These are phyloP conservation scores for Syrphus vitripennis DNA, from an alignment of 2,888 invertebrate genomes.

Conservation along the genomic window DNA sequence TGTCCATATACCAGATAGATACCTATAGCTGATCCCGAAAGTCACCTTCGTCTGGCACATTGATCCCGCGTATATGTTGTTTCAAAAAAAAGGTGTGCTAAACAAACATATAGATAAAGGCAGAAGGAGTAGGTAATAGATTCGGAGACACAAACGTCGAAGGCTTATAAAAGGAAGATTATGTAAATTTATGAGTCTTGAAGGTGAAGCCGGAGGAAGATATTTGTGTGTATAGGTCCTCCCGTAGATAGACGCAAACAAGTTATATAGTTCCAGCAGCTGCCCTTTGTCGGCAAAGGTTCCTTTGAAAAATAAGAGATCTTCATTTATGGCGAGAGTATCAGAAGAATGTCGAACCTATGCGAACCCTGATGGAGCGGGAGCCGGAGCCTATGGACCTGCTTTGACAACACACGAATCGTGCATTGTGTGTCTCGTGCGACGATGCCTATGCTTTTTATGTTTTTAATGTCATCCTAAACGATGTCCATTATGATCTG, in stretches of 20 bases:
- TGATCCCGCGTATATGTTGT: slow-evolving; percentile 49
- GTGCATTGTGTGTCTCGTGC: slow-evolving; percentile 35
- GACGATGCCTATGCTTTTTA: background rate
- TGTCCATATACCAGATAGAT: too few species aligned
- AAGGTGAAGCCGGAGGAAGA: slow-evolving; percentile 34
- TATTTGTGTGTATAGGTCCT: background rate
- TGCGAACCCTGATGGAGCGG: background rate
- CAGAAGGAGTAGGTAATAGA: slow-evolving; percentile 9
- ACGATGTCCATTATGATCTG: slow-evolving; percentile 30
- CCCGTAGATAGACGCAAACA: slow-evolving; percentile 30
- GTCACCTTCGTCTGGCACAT: slow-evolving; percentile 68
- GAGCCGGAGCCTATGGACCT: background rate
- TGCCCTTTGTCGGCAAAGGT: slow-evolving; percentile 55
- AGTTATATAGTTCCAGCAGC: slow-evolving; percentile 19
- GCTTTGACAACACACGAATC: slow-evolving; percentile 7
- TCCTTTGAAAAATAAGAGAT: slow-evolving; percentile 40
- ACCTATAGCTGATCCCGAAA: slow-evolving; percentile 35
- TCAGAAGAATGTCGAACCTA: background rate
- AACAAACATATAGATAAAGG: background rate
- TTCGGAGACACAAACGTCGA: slow-evolving; percentile 23
- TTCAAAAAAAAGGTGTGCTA: background rate
- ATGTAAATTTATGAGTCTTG: slow-evolving; percentile 68
- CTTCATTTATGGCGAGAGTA: slow-evolving; percentile 51
- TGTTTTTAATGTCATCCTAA: background rate
- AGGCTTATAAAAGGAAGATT: slow-evolving; percentile 45